These are phyloP conservation scores for Embidobia sp. DNA, from an alignment of 2,888 invertebrate genomes.

Conservation along the genomic window DNA sequence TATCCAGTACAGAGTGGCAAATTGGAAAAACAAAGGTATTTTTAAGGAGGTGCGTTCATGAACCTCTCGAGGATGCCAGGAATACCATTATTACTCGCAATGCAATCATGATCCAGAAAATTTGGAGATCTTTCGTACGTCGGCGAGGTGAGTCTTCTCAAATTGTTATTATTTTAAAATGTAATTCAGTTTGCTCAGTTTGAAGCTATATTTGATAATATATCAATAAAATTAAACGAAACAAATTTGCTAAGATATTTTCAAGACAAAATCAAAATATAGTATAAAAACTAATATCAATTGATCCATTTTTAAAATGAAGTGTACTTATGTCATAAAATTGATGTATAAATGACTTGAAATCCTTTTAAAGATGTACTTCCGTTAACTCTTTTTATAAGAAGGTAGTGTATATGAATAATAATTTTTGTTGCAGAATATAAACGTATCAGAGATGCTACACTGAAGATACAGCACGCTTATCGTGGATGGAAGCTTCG, in stretches of 20 bases:
- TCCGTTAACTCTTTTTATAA: too few species aligned
- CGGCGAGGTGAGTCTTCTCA: slow-evolving; percentile 83
- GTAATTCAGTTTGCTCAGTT: not conserved
- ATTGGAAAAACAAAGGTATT: slow-evolving; percentile 94
- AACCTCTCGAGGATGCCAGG: slow-evolving; percentile 91
- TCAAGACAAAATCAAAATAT: too few species aligned
- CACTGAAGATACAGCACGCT: slow-evolving; percentile 90
- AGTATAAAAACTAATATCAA: too few species aligned
- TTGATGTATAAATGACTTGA: too few species aligned
- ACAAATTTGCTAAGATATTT: too few species aligned
- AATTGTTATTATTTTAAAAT: too few species aligned
- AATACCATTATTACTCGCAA: slow-evolving; percentile 87
- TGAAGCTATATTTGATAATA: too few species aligned
- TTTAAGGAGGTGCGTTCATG: slow-evolving; percentile 90
- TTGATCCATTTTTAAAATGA: too few species aligned
- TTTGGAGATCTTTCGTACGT: slow-evolving; percentile 86
- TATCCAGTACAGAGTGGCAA: slow-evolving; percentile 92
- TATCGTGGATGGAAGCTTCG: slow-evolving; percentile 93
- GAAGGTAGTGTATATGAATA: slow-evolving; percentile 18
- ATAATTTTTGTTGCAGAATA: slow-evolving; percentile 82
- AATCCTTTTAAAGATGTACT: too few species aligned
- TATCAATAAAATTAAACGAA: too few species aligned
- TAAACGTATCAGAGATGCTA: slow-evolving; percentile 85
- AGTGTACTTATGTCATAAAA: too few species aligned
- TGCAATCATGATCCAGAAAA: slow-evolving; percentile 89